Percentiles rank a stretch among this genome's conserved stretches.
These are phyloP conservation scores for Epinephelus moara DNA, from an alignment of 2,113 vertebrate genomes.

Conservation along the genomic window DNA sequence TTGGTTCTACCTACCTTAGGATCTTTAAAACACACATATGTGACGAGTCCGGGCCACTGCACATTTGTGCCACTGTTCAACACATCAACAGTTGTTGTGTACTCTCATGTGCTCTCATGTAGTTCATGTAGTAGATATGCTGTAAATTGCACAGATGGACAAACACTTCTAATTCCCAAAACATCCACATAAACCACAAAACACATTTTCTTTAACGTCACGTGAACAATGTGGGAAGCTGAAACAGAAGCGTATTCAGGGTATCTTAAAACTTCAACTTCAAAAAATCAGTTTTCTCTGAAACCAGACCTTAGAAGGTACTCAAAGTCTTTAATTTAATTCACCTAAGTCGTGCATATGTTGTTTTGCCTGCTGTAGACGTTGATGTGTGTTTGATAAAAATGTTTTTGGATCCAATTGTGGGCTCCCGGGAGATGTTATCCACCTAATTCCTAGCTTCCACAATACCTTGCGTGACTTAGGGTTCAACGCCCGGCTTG, in stretches of 20 bases:
- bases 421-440: background rate
- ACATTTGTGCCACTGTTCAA: conserved; percentile 12
- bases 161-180: background rate
- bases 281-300: background rate
- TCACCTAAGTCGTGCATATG: background rate
- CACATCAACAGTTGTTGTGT: background rate
- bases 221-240: background rate
- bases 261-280: too few species aligned
- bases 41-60: conserved; percentile 26
- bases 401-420: too few species aligned
- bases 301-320: background rate
- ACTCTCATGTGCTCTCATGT: background rate
- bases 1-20: background rate
- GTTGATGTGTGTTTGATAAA: too few species aligned
- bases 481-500: too few species aligned
- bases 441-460: too few species aligned
- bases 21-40: conserved; percentile 1
- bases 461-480: too few species aligned
- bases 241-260: background rate
- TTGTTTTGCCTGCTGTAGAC: background rate
- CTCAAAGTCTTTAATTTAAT: background rate
- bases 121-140: background rate
- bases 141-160: background rate
- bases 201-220: conserved; percentile 4
- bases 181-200: background rate